A percentile compares a stretch with the other conserved stretches of the same genome.
Evolutionary conservation across 2,113 vertebrate species (phyloP).

Genomic region (Leucopsar rothschildi): DNA sequence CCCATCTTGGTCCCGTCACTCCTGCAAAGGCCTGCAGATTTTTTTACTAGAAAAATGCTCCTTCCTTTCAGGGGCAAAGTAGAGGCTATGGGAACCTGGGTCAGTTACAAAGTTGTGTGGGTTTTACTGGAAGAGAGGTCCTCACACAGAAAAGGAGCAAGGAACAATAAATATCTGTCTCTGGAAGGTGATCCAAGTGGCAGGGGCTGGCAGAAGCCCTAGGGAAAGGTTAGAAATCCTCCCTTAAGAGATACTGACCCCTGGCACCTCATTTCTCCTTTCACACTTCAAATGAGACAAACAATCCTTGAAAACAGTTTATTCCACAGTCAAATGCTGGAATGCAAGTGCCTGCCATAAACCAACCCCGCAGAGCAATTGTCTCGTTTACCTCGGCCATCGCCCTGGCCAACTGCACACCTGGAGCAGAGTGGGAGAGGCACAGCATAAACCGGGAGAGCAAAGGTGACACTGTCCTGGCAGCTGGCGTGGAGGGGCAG

Average conservation of each 20-base stretch:
- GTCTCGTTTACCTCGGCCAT: neutral
- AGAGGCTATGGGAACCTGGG: neutral
- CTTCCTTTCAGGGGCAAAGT: neutral
- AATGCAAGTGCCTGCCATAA: neutral
- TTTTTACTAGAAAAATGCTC: neutral
- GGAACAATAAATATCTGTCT: neutral
- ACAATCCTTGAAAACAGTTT: neutral
- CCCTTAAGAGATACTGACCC: neutral
- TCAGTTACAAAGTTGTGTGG: accelerated
- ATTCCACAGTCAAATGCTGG: neutral
- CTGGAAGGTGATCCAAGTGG: neutral
- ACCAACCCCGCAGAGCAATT: neutral
- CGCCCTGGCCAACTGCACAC: neutral
- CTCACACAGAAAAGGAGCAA: neutral
- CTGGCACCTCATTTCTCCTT: neutral
- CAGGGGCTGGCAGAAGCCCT: neutral
- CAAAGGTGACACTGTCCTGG: neutral
- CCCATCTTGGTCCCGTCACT: neutral
- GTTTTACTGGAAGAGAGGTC: neutral
- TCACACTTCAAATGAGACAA: neutral
- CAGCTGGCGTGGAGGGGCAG: neutral
- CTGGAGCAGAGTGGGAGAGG: neutral
- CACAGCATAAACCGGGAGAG: neutral
- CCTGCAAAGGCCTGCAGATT: neutral
- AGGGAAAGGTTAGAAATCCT: neutral